A percentile compares a stretch with the other conserved stretches of the same genome.
Evolutionary conservation across 2,888 invertebrate species (phyloP).

Genomic region (Leptopilina syphax): DNA sequence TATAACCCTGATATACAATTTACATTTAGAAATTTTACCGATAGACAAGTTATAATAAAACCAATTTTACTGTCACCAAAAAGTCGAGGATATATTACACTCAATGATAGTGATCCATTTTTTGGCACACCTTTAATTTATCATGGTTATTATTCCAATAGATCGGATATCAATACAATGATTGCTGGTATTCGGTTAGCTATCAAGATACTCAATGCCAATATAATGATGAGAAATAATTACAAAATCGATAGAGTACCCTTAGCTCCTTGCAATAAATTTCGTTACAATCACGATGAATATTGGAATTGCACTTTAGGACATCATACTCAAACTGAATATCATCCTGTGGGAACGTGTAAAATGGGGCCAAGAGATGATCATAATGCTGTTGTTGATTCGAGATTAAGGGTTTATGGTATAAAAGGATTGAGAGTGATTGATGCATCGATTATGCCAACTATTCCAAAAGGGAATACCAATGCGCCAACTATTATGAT

Average conservation of each 20-base stretch:
- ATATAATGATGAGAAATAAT: constrained; percentile 78
- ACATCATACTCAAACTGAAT: constrained; percentile 83
- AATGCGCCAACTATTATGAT: constrained; percentile 80
- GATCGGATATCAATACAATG: not conserved
- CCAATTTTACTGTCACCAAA: constrained; percentile 91
- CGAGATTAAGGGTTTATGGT: constrained; percentile 77
- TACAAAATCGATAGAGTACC: constrained; percentile 79
- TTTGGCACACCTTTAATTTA: not conserved
- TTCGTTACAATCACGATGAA: constrained; percentile 80
- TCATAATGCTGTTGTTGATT: constrained; percentile 78
- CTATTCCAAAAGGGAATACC: constrained; percentile 79
- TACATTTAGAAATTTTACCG: constrained; percentile 66
- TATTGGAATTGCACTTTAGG: constrained; percentile 87
- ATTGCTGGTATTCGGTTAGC: constrained; percentile 77
- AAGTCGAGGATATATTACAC: constrained; percentile 88
- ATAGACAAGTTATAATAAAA: constrained; percentile 91
- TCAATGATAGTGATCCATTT: constrained; percentile 89
- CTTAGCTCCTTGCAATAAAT: constrained; percentile 83
- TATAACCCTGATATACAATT: constrained; percentile 91
- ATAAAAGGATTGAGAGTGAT: constrained; percentile 78
- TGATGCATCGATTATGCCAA: constrained; percentile 80
- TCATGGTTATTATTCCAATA: not conserved
- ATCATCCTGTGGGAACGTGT: constrained; percentile 78
- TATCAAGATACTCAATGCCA: constrained; percentile 81
- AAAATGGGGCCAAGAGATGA: constrained; percentile 76